phyloP scores from a whole-genome alignment of 2,888 invertebrate genomes.

The Athrips mouffetella region DNA sequence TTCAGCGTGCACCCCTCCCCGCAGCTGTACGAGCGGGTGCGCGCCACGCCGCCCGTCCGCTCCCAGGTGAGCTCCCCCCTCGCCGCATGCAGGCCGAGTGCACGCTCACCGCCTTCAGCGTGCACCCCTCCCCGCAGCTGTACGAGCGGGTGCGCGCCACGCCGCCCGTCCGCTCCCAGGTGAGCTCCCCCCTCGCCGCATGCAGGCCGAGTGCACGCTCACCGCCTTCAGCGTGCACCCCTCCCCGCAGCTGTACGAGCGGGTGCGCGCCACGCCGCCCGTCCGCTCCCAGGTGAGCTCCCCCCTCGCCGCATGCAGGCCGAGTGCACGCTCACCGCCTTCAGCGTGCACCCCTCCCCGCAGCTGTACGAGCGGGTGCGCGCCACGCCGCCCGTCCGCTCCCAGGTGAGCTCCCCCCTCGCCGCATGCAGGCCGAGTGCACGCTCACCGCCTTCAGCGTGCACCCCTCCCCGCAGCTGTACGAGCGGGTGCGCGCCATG shows the following conservation, averaged over 20 bases:
- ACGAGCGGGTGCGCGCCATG: no score
- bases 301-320: constrained; percentile 81
- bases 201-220: constrained; percentile 83
- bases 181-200: no score
- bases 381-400: constrained; percentile 44
- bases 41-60: constrained; percentile 45
- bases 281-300: no score
- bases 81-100: constrained; percentile 84
- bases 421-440: no score
- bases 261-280: constrained; percentile 46
- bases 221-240: constrained; percentile 88
- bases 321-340: constrained; percentile 86
- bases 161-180: constrained; percentile 38
- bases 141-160: constrained; percentile 64
- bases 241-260: constrained; percentile 78
- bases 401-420: no score
- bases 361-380: constrained; percentile 71
- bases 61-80: no score
- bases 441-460: no score
- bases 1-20: constrained; percentile 85
- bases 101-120: constrained; percentile 85
- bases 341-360: constrained; percentile 84
- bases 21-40: constrained; percentile 71
- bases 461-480: no score
- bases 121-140: constrained; percentile 82